Conservation (phyloP, 1,140 invertebrate species). For the Ooceraea biroi region DNA sequence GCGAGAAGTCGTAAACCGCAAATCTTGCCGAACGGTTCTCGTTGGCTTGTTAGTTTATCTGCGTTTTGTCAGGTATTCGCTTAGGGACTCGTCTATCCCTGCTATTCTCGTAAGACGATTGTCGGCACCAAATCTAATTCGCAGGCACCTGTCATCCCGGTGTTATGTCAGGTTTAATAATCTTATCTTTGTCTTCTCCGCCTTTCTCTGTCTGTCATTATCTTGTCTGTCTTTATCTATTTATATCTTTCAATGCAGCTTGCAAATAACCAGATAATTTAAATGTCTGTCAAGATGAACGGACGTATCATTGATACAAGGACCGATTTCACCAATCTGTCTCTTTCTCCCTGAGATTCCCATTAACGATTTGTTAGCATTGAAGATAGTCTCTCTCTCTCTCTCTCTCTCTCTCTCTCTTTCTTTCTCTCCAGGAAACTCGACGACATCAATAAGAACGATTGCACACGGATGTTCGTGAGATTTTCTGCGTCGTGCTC, state of each 20-base stretch:
- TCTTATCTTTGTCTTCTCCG: neutral
- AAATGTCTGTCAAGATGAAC: neutral
- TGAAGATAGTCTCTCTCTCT: neutral
- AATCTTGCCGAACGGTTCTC: neutral
- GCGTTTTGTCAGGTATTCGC: neutral
- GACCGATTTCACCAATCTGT: neutral
- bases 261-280: too few relatives aligned
- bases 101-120: neutral
- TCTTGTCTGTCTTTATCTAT: too few relatives aligned
- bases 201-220: too few relatives aligned
- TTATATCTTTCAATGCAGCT: too few relatives aligned
- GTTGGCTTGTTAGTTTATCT: neutral
- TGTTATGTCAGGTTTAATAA: neutral
- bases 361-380: neutral
- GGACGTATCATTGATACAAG: neutral
- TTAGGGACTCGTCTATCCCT: neutral
- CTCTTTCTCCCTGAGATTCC: neutral
- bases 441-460: neutral
- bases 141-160: neutral
- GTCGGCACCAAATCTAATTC: neutral
- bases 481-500: neutral
- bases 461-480: neutral
- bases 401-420: too few relatives aligned
- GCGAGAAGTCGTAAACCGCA: constrained; percentile 28
- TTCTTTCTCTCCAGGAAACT: neutral